Percentiles rank a stretch among this genome's conserved stretches.
Conservation (phyloP, 2,888 invertebrate species). For the Hesperia comma region DNA sequence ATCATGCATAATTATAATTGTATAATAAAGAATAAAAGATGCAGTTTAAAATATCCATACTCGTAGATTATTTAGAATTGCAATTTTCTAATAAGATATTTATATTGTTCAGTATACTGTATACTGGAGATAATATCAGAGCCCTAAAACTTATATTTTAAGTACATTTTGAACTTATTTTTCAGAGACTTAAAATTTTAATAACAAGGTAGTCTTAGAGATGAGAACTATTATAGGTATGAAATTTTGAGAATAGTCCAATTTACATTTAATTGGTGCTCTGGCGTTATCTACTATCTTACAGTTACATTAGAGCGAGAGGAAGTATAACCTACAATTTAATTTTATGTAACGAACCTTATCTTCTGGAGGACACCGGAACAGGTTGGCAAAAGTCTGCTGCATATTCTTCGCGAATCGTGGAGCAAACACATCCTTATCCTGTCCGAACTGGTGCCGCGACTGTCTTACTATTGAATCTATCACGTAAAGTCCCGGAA, state of each 20-base stretch:
- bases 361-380: no score
- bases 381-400: conserved; percentile 95
- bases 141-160: no score
- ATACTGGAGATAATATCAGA: no score
- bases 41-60: no score
- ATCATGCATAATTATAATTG: no score
- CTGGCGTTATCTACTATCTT: conserved; percentile 7
- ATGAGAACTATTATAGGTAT: background rate
- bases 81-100: no score
- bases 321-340: conserved; percentile 66
- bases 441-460: conserved; percentile 97
- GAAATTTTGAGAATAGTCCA: background rate
- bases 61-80: no score
- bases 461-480: conserved; percentile 99
- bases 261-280: conserved; percentile 10
- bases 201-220: no score
- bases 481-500: conserved; percentile 99
- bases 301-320: conserved; percentile 46
- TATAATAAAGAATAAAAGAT: no score
- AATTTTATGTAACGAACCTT: conserved; percentile 72
- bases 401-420: conserved; percentile 98
- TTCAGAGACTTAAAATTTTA: no score
- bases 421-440: conserved; percentile 99
- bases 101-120: no score
- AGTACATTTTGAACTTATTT: no score